Evolutionary conservation across 2,888 invertebrate genomes (phyloP).

Genomic region (Eupithecia subumbrata): DNA sequence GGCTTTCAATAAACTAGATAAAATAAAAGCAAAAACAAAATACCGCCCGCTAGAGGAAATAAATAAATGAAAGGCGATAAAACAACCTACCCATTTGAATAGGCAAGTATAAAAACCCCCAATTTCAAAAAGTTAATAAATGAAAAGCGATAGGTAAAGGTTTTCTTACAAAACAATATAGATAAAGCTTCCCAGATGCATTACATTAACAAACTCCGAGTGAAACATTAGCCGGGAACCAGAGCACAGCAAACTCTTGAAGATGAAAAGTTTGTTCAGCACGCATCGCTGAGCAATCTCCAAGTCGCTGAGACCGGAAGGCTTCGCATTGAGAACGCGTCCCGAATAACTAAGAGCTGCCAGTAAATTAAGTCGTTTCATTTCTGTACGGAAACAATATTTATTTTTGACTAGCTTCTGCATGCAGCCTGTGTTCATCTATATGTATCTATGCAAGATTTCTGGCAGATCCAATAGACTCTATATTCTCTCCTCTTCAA

Average conservation of each 20-base stretch:
- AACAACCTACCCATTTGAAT: not conserved
- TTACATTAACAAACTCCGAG: constrained; percentile 29
- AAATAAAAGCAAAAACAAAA: not conserved
- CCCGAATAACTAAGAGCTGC: constrained; percentile 35
- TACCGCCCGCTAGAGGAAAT: not conserved
- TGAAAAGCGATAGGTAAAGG: not conserved
- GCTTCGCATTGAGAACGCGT: constrained; percentile 30
- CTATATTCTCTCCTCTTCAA: too few species aligned
- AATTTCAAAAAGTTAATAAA: constrained; percentile 1
- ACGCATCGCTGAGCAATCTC: constrained; percentile 34
- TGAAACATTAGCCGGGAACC: constrained; percentile 32
- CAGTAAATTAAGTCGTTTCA: constrained; percentile 32
- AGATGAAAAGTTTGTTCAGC: constrained; percentile 36
- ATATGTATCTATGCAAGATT: not conserved
- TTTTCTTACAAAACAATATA: not conserved
- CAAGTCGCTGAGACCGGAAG: constrained; percentile 27
- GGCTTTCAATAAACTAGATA: not conserved
- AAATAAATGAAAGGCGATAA: not conserved
- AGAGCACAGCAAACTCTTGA: constrained; percentile 23
- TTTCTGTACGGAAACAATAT: constrained; percentile 24
- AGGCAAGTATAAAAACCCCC: not conserved
- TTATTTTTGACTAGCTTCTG: constrained; percentile 6
- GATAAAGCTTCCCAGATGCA: constrained; percentile 19
- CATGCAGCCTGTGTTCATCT: not conserved
- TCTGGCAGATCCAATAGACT: not conserved